Evolutionary conservation across 2,113 vertebrate genomes (phyloP), one percentile per base, ranked within the genome.

Genomic region (Dicerorhinus sumatrensis): DNA sequence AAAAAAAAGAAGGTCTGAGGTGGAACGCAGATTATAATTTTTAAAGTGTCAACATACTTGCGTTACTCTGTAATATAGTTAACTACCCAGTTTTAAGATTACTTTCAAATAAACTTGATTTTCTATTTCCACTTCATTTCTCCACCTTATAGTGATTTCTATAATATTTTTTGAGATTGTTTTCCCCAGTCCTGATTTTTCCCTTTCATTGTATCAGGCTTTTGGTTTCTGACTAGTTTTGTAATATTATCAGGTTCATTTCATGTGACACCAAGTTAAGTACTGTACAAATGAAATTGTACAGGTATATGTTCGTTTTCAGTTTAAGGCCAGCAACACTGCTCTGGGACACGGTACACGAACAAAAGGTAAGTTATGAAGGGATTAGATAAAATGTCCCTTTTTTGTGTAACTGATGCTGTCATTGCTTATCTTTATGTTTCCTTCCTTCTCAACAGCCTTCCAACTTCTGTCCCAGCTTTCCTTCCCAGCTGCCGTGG

Each of bases 51-150:
- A n/a, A 16, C 17, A 7, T 48, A 14, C 25, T 69, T 89, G n/a
- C 65, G 39, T 89, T 48, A 12, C 39, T 79, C 17, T 51, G 13
- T 42, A 62, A 56, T 80, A 42, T 79, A 67, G n/a, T 75, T 90
- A 88, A 46, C 51, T 48, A 89, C 31, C 36, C 16, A 48, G 48
- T 88, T 92, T 89, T 80, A 72, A 67, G 46, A 80, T 88, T 48
- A 72, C 13, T 51, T 70, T 89, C 39, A 91, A 87, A 70, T 75
- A 69, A 86, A 85, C 25, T 75, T 96, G 58, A 70, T 63, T 82
- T 87, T 87, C 67, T n/a, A 39, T 84, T 92, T 84, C 48, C 10
- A 60, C 6, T 80, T 85, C 56, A 63, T 85, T 73, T 62, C 27
- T 84, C 58, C 17, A 62, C 36, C 60, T 69, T 36, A 21, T 25